These are phyloP conservation scores for Tetramorium bicarinatum DNA, from an alignment of 2,888 invertebrate species.

Conservation along the genomic window DNA sequence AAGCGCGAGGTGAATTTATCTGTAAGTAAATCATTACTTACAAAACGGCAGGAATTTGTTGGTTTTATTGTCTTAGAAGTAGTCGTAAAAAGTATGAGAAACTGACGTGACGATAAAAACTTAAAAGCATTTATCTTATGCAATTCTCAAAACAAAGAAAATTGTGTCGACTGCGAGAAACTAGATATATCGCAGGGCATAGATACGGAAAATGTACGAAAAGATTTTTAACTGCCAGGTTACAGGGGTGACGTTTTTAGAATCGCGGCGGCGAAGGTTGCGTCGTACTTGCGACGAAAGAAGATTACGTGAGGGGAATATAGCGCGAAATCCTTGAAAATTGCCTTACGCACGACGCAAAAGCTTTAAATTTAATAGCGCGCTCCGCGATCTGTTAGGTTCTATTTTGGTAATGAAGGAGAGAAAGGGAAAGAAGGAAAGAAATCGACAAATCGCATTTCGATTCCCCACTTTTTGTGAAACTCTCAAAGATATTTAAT, in stretches of 20 bases:
- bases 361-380: conserved; percentile 44
- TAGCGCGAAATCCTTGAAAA: conserved; percentile 55
- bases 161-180: conserved; percentile 21
- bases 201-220: conserved; percentile 36
- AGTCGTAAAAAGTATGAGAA: conserved; percentile 18
- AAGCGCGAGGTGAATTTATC: conserved; percentile 24
- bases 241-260: conserved; percentile 49
- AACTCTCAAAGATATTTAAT: neutral
- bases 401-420: conserved; percentile 14
- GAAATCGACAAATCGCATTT: neutral
- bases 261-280: conserved; percentile 13
- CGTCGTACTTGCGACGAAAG: conserved; percentile 36
- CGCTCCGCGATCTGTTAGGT: neutral
- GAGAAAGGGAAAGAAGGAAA: neutral
- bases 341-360: conserved; percentile 47
- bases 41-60: conserved; percentile 3
- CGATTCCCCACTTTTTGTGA: neutral
- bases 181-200: conserved; percentile 37
- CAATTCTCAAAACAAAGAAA: conserved; percentile 38
- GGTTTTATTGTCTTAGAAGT: neutral
- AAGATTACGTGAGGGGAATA: conserved; percentile 51
- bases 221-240: conserved; percentile 53
- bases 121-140: conserved; percentile 37
- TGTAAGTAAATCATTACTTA: conserved; percentile 24
- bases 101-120: conserved; percentile 18